These are phyloP conservation scores for Philantomba maxwellii DNA, from an alignment of 2,113 vertebrate species.

Conservation along the genomic window DNA sequence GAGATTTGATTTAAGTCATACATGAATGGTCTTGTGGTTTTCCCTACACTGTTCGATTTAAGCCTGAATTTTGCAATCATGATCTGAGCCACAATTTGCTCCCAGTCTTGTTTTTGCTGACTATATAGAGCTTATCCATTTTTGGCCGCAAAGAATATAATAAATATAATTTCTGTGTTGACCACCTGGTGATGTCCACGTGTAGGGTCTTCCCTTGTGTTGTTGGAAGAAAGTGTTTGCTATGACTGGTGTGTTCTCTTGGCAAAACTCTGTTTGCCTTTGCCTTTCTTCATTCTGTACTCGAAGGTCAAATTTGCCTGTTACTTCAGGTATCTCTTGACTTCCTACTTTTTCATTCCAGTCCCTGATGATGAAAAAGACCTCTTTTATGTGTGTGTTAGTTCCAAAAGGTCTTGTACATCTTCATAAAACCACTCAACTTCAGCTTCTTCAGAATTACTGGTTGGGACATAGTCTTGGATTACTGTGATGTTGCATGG, in stretches of 20 bases:
- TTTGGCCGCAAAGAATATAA: neutral
- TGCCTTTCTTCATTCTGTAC: neutral
- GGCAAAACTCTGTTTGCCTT: neutral
- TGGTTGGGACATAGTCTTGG: neutral
- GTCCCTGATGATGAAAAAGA: neutral
- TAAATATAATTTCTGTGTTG: neutral
- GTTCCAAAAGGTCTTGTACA: neutral
- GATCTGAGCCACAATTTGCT: neutral
- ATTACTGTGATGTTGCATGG: neutral
- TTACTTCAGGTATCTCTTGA: neutral
- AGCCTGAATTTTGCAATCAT: neutral
- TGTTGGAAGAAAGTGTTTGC: neutral
- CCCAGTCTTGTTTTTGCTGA: neutral
- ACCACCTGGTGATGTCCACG: neutral
- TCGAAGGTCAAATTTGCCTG: neutral
- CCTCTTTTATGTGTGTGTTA: neutral
- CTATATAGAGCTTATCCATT: neutral
- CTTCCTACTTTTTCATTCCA: neutral
- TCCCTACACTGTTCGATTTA: neutral
- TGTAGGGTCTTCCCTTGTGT: neutral
- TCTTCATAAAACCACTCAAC: neutral
- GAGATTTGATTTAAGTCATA: neutral
- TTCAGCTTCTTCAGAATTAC: neutral
- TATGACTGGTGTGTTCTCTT: fast-evolving
- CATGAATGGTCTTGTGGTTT: neutral